Evolutionary conservation across 92 coral and sea anemone genomes (phyloP).

Genomic region (Palythoa grandis): DNA sequence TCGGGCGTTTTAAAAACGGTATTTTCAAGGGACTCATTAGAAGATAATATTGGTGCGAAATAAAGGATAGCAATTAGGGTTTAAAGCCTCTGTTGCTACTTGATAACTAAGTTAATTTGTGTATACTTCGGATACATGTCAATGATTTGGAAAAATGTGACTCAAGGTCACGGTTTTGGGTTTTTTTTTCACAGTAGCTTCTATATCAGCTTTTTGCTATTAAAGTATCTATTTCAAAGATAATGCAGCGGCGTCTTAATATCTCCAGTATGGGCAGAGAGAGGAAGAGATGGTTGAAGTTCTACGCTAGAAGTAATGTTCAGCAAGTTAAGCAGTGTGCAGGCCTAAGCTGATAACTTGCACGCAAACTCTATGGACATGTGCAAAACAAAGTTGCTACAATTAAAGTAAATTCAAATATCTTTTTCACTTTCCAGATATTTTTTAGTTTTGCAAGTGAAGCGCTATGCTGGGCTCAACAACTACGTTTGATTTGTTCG

Average conservation of each 20-base stretch:
- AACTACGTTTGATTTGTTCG: too few species aligned
- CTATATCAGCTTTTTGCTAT: not conserved
- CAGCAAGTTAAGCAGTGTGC: not conserved
- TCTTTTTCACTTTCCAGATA: too few species aligned
- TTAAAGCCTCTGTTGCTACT: not conserved
- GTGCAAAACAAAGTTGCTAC: too few species aligned
- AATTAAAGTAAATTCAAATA: too few species aligned
- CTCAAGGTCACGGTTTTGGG: too few species aligned
- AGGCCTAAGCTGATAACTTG: not conserved
- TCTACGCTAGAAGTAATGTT: not conserved
- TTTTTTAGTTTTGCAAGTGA: too few species aligned
- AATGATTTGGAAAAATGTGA: not conserved
- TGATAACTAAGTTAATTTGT: not conserved
- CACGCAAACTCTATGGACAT: too few species aligned
- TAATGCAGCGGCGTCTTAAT: not conserved
- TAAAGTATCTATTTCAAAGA: slow-evolving; percentile 8
- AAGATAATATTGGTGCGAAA: not conserved
- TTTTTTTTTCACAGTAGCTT: not conserved
- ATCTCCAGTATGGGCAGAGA: not conserved
- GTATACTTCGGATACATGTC: not conserved
- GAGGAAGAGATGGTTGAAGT: not conserved
- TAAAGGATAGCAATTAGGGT: not conserved
- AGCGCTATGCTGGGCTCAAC: too few species aligned
- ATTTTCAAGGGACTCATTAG: not conserved
- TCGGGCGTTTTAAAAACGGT: not conserved